Base-by-base conservation (phyloP, 1,140 invertebrate genomes). In the Drepana arcuata region DNA sequence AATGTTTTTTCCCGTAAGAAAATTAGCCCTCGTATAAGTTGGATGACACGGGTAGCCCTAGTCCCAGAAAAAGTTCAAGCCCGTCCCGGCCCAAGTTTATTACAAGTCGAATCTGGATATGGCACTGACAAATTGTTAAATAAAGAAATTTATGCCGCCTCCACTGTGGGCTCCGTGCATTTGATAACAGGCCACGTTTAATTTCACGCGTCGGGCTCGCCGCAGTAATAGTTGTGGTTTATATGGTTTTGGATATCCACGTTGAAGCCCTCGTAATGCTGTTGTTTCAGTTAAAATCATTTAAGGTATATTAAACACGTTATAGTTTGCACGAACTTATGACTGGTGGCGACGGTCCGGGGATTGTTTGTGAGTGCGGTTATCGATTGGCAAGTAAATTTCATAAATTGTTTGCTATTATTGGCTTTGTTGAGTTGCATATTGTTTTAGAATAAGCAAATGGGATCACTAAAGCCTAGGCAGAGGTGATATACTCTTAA, bases 1-100 rank as follows among this genome's bases (percentile, higher is more conserved):
- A 55, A 55, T 50, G 47, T 55, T 50, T 54, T 46, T 39, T 32
- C 21, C 39, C 24, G 27, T 39, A 41, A 51, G 42, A 45, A 43
- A 54, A 49, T 48, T 50, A 45, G 29, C 23, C 14, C 10, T 26
- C 12, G 9, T 32, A 12, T 21, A 31, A 32, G 26, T 40, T 36
- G 21, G 23, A 14, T 38, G 41, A 45, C 42, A 37, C 24, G 40
- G 36, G 47, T 46, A 11, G 35, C 38, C 24, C 30, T 16, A 40
- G 36, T 34, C 32, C n/a, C 39, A 24, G 40, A 46, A 44, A 46
- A 55, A 55, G 23, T 34, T 30, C 30, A 39, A 48, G 30, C 39
- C 28, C 39, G n/a, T n/a, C n/a, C n/a, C n/a, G 14, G 13, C 37
- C 34, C 26, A 48, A 48, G 26, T 50, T 45, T 35, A 15, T 35